Conservation (phyloP, 2,113 vertebrate species). For the Clarias batrachus region DNA sequence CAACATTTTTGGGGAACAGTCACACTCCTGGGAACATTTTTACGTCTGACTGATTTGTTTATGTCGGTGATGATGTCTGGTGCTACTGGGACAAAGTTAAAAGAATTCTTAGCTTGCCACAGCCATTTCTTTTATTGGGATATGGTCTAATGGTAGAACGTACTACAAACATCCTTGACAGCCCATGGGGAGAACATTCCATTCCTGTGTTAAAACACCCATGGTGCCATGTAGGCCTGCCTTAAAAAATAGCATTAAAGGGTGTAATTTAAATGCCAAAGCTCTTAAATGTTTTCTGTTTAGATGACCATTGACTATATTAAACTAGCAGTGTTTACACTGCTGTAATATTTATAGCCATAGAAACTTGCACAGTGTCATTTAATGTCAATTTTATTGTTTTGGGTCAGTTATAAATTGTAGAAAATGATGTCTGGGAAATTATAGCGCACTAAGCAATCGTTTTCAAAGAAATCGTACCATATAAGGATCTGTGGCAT, state of each 20-base stretch:
- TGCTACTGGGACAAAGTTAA: constrained; percentile 61
- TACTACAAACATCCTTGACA: constrained; percentile 52
- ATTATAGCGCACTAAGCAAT: not conserved
- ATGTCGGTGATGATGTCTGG: constrained; percentile 49
- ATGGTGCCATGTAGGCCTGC: constrained; percentile 12
- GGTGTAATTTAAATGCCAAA: constrained; percentile 5
- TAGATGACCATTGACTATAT: not conserved
- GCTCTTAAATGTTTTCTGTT: constrained; percentile 10
- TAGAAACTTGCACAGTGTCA: not conserved
- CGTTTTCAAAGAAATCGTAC: not conserved
- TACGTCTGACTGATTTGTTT: constrained; percentile 33
- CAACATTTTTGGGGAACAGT: not conserved
- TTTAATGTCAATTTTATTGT: not conserved
- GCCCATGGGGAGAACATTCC: constrained; percentile 54
- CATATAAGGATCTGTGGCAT: constrained; percentile 8
- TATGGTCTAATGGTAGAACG: constrained; percentile 55
- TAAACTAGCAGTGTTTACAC: not conserved
- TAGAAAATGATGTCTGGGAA: not conserved
- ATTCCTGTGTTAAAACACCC: constrained; percentile 61
- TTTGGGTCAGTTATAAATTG: not conserved
- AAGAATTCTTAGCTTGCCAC: constrained; percentile 55
- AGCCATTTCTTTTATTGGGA: constrained; percentile 45
- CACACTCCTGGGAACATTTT: constrained; percentile 34
- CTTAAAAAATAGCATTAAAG: constrained; percentile 22
- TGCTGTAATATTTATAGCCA: not conserved